Percentiles rank a stretch among this genome's conserved stretches.
These are phyloP conservation scores for Drosophila imparisetae DNA, from an alignment of 2,888 invertebrate genomes.

Conservation along the genomic window DNA sequence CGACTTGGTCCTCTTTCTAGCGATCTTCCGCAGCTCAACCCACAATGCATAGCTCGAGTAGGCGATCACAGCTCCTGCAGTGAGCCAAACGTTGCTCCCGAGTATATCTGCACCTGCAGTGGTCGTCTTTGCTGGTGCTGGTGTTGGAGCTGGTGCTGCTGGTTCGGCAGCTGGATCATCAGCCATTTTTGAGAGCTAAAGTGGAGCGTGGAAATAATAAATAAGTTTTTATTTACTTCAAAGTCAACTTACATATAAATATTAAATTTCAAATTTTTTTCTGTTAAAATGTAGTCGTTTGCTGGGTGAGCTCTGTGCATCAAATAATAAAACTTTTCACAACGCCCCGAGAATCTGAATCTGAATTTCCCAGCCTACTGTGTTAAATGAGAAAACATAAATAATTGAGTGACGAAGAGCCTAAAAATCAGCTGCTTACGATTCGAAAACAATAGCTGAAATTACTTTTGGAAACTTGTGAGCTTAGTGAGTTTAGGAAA, in stretches of 20 bases:
- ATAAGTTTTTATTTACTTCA: no score
- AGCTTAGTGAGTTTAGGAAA: no score
- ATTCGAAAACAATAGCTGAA: not conserved
- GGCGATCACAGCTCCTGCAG: conserved; percentile 43
- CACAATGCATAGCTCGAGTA: conserved; percentile 45
- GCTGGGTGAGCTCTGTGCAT: conserved; percentile 4
- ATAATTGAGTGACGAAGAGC: not conserved
- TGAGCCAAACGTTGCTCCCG: conserved; percentile 28
- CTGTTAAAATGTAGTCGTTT: conserved; percentile 7
- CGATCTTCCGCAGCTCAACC: conserved; percentile 35
- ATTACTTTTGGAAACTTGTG: no score
- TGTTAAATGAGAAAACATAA: not conserved
- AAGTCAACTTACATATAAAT: not conserved
- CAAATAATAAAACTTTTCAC: not conserved
- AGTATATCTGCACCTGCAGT: conserved; percentile 31
- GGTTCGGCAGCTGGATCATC: not conserved
- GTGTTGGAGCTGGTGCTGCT: not conserved
- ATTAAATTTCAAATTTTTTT: not conserved
- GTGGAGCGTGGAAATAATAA: not conserved
- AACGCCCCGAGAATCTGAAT: not conserved
- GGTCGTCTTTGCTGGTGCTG: conserved; percentile 8
- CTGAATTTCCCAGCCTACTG: conserved; percentile 5
- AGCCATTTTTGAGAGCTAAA: conserved; percentile 5
- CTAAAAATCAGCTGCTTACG: not conserved
- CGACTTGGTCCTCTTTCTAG: not conserved